Evolutionary conservation across 2,888 invertebrate genomes (phyloP).

Genomic region (Aleiodes testaceus): DNA sequence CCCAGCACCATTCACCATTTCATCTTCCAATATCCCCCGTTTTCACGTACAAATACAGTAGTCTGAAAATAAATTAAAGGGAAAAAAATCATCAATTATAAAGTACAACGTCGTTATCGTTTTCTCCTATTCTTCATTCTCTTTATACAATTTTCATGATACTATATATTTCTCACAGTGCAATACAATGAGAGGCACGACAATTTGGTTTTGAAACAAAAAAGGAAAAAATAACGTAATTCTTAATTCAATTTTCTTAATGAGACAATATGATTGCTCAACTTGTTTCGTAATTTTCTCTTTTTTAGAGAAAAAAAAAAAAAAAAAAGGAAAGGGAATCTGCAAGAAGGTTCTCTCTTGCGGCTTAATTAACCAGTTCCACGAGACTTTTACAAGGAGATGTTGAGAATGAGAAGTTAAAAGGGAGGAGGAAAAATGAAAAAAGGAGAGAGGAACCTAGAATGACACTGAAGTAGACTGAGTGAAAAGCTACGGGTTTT

Average conservation of each 20-base stretch:
- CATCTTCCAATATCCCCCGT: background rate
- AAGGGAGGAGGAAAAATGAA: constrained; percentile 24
- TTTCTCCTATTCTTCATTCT: too few relatives aligned
- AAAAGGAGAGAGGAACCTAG: background rate
- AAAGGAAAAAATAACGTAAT: too few relatives aligned
- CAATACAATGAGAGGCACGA: background rate
- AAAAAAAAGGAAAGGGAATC: too few relatives aligned
- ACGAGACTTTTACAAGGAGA: constrained; percentile 48
- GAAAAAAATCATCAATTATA: too few relatives aligned
- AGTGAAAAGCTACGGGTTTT: constrained; percentile 23
- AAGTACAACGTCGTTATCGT: too few relatives aligned
- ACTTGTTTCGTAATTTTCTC: constrained; percentile 44
- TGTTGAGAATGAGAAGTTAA: constrained; percentile 42
- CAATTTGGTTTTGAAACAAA: too few relatives aligned
- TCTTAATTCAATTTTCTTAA: too few relatives aligned
- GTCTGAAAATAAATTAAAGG: too few relatives aligned
- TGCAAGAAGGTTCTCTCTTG: constrained; percentile 9
- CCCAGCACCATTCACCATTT: constrained; percentile 18
- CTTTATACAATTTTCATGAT: too few relatives aligned
- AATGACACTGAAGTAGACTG: background rate
- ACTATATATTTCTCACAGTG: background rate
- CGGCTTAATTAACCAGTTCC: constrained; percentile 53
- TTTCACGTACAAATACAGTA: background rate
- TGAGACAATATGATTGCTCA: constrained; percentile 45
- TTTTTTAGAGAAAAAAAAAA: constrained; percentile 8